Conservation (phyloP, 2,113 vertebrate genomes). For the Haliaeetus leucogaster region DNA sequence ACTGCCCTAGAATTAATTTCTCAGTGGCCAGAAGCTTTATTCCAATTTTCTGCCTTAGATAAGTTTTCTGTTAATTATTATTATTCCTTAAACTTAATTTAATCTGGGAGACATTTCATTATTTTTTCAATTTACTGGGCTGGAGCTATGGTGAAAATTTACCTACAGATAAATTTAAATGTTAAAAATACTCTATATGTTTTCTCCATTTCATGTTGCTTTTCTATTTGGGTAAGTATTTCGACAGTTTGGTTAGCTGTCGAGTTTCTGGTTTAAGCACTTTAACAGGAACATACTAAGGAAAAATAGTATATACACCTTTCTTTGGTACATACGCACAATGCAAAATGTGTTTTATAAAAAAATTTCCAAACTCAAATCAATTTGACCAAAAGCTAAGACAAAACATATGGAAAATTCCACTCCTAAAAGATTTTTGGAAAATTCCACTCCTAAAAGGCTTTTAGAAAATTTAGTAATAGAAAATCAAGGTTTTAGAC, state of each 20-base stretch:
- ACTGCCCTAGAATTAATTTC: constrained; percentile 1
- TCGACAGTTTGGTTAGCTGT: background rate
- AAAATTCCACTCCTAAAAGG: background rate
- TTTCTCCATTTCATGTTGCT: background rate
- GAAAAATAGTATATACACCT: background rate
- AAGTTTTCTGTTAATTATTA: background rate
- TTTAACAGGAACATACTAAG: background rate
- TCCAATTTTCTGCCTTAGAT: background rate
- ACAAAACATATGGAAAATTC: background rate
- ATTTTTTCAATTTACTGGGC: background rate
- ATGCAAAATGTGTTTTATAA: background rate
- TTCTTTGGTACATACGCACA: background rate
- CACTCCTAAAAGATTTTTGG: background rate
- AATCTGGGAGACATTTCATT: background rate
- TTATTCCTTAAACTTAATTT: background rate
- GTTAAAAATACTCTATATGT: background rate
- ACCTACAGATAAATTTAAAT: background rate
- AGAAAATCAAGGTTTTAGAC: background rate
- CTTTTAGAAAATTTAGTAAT: background rate
- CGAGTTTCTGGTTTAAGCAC: background rate
- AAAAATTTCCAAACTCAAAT: background rate
- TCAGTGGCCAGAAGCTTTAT: background rate
- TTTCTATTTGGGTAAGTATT: background rate
- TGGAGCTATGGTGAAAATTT: background rate
- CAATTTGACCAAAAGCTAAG: background rate